phyloP scores from a whole-genome alignment of 2,797 vertebrate genomes.

The Sparus aurata region DNA sequence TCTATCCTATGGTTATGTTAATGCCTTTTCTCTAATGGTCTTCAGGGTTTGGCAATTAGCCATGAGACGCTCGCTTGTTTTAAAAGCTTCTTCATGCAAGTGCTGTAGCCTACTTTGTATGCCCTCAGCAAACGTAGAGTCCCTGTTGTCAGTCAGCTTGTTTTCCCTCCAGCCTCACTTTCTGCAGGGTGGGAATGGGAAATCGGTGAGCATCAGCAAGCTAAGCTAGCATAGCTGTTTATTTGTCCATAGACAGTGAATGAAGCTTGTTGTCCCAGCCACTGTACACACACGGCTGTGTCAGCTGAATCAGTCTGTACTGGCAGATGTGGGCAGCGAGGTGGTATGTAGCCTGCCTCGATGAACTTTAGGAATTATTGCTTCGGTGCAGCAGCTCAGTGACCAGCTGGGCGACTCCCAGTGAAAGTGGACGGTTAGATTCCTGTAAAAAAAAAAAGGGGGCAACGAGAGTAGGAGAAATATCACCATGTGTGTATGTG shows the following conservation, averaged over 20 bases:
- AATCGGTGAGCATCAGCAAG: constrained; percentile 22
- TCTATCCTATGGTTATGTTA: neutral
- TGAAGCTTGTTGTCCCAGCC: constrained; percentile 57
- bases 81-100: constrained; percentile 17
- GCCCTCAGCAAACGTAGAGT: constrained; percentile 40
- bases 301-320: constrained; percentile 63
- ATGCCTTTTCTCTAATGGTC: constrained; percentile 26
- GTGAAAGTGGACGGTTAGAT: neutral
- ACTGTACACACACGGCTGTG: constrained; percentile 39
- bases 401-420: constrained; percentile 2
- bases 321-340: constrained; percentile 51
- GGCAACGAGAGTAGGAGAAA: neutral
- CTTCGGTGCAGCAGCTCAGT: constrained; percentile 3
- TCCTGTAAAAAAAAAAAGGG: neutral
- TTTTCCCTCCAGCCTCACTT: constrained; percentile 44
- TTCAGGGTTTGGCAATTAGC: constrained; percentile 6
- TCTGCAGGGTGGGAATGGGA: constrained; percentile 24
- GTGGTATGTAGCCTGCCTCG: constrained; percentile 38
- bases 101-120: constrained; percentile 63
- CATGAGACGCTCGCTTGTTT: constrained; percentile 22
- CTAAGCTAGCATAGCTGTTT: constrained; percentile 53
- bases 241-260: constrained; percentile 56
- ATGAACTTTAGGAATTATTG: constrained; percentile 44
- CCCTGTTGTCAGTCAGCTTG: constrained; percentile 30
- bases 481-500: neutral